Evolutionary conservation across 2,797 vertebrate species (phyloP).

Genomic region (Borostomias antarcticus): DNA sequence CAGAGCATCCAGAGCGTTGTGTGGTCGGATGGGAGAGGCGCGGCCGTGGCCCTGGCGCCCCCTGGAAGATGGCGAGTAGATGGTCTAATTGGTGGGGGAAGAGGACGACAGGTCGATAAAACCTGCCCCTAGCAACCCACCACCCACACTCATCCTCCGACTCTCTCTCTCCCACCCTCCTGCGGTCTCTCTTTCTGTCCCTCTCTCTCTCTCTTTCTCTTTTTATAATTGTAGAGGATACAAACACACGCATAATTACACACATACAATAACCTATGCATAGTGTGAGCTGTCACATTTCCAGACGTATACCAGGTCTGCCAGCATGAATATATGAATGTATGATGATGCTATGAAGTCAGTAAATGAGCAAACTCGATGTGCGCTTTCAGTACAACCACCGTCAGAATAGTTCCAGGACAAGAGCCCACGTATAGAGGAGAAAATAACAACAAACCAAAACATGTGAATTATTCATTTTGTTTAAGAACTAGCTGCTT

Average conservation of each 20-base stretch:
- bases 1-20: constrained; percentile 60
- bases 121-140: constrained; percentile 20
- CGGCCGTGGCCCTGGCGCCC: constrained; percentile 35
- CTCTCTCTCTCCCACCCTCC: neutral
- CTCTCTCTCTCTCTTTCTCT: constrained; percentile 2
- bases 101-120: constrained; percentile 56
- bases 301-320: neutral
- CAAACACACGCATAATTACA: constrained; percentile 21
- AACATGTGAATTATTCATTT: constrained; percentile 56
- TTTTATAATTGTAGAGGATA: no score
- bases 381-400: neutral
- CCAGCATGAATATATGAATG: constrained; percentile 25
- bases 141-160: neutral
- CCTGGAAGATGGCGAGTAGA: constrained; percentile 58
- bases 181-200: neutral
- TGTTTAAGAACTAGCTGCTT: constrained; percentile 23
- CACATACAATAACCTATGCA: constrained; percentile 40
- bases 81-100: constrained; percentile 52
- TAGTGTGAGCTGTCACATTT: neutral
- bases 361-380: constrained; percentile 11
- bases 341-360: constrained; percentile 4
- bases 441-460: neutral
- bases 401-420: neutral
- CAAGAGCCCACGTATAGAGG: constrained; percentile 21
- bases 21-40: constrained; percentile 21